Evolutionary conservation across 2,888 invertebrate genomes (phyloP), one percentile per base, ranked within the genome.

Genomic region (Gymnosoma rotundatum): DNA sequence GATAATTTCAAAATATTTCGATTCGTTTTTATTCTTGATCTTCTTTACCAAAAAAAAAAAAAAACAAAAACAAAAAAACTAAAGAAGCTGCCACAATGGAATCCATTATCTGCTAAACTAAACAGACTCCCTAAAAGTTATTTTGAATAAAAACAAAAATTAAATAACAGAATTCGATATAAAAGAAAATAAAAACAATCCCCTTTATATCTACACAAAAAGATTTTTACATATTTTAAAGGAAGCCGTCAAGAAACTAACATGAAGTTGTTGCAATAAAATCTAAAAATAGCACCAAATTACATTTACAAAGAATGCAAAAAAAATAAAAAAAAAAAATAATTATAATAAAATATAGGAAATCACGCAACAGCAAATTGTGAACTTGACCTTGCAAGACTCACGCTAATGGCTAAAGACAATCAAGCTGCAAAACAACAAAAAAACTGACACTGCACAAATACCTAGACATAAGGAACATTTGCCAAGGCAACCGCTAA

Each of bases 401-500:
- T 42, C 69, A 63, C 38, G 21, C 69, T 69, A 74, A 79, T 72
- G 61, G 25, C 61, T 61, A 50, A 80, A 80, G 25, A 69, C 52
- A 79, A 60, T n/a, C 70, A 69, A 32, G 42, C 60, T 61, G 21
- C 0, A 25, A 61, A 45, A 18, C 38, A 54, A 42, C 42, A 21
- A 52, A 52, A n/a, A n/a, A 45, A 58, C 20, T 16, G 7, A 48
- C 16, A 48, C 10, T 45, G 20, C 21, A 56, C 25, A 48, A 36
- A 52, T 38, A 74, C 48, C 52, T 18, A 75, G 63, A 75, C 83
- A 80, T 5, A 18, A 58, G 50, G 63, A 83, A 83, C 82, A 84
- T 12, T 86, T 84, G 80, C 81, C 84, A 86, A 78, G 86, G 86
- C 83, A 84, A 86, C 84, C 63, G 48, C 78, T 84, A 84, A 84